A percentile compares a stretch with the other conserved stretches of the same genome.
phyloP scores from a whole-genome alignment of 1,140 invertebrate genomes.

The Cotesia vestalis region DNA sequence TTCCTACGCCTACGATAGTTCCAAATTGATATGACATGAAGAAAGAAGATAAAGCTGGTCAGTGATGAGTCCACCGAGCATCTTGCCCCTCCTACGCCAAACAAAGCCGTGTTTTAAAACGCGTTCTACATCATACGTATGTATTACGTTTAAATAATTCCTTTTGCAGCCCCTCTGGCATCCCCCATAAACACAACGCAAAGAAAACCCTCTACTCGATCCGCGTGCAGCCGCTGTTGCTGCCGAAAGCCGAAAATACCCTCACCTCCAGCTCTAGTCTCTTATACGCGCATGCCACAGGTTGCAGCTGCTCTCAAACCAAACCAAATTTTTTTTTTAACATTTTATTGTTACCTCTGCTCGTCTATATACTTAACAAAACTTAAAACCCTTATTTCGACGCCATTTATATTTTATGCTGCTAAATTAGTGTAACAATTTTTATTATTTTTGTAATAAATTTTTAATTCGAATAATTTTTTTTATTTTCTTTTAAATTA shows the following conservation, averaged over 20 bases:
- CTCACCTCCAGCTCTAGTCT: not conserved
- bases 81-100: not conserved
- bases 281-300: slow-evolving; percentile 46
- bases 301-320: slow-evolving; percentile 53
- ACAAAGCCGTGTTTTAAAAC: not conserved
- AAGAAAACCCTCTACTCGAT: not conserved
- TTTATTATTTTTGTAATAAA: too few species aligned
- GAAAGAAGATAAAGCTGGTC: too few species aligned
- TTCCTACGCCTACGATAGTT: too few species aligned
- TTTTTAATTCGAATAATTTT: too few species aligned
- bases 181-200: too few species aligned
- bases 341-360: not conserved
- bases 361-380: not conserved
- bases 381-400: not conserved
- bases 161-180: not conserved
- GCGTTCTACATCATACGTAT: not conserved
- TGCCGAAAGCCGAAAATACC: not conserved
- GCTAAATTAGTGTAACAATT: too few species aligned
- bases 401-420: too few species aligned
- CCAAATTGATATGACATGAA: too few species aligned
- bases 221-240: not conserved
- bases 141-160: slow-evolving; percentile 25
- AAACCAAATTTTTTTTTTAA: slow-evolving; percentile 45
- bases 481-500: too few species aligned
- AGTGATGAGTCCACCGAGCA: too few species aligned